Conservation (phyloP, 2,113 vertebrate species). For the Thalassoma bifasciatum region DNA sequence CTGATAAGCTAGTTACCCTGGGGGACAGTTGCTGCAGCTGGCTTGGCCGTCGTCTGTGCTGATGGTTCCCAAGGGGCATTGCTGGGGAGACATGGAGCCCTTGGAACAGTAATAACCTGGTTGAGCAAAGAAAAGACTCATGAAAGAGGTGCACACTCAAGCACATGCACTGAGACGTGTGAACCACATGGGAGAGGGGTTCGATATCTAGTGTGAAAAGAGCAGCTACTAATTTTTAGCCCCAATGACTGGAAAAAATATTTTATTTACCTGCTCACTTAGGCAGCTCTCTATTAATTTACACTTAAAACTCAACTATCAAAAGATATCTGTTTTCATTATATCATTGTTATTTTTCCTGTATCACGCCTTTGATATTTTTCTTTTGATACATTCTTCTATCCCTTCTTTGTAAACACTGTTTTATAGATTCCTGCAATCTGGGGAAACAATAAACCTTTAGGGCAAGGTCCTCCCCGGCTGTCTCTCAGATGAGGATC, state of each 20-base stretch:
- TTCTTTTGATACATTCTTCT: background rate
- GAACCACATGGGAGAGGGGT: constrained; percentile 32
- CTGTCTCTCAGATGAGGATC: constrained; percentile 72
- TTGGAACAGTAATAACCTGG: constrained; percentile 90
- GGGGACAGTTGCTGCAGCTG: constrained; percentile 86
- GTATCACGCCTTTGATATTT: background rate
- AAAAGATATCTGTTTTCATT: constrained; percentile 13
- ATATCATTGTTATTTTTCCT: background rate
- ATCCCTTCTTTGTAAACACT: background rate
- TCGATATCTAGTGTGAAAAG: constrained; percentile 57
- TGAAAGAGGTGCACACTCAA: constrained; percentile 45
- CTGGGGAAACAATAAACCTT: constrained; percentile 76
- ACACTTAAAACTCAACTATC: constrained; percentile 17
- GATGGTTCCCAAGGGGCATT: constrained; percentile 87
- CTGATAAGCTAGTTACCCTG: constrained; percentile 82
- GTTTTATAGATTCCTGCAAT: background rate
- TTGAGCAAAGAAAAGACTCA: constrained; percentile 53
- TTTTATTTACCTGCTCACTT: constrained; percentile 47
- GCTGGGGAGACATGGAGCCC: constrained; percentile 82
- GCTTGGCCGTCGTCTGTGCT: constrained; percentile 78
- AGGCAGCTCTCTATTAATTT: constrained; percentile 12
- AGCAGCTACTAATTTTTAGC: constrained; percentile 51
- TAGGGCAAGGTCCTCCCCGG: constrained; percentile 84
- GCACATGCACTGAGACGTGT: constrained; percentile 14
- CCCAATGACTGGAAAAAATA: constrained; percentile 43